These are phyloP conservation scores for Wiebesia pumilae DNA, from an alignment of 1,140 invertebrate genomes.

Conservation along the genomic window DNA sequence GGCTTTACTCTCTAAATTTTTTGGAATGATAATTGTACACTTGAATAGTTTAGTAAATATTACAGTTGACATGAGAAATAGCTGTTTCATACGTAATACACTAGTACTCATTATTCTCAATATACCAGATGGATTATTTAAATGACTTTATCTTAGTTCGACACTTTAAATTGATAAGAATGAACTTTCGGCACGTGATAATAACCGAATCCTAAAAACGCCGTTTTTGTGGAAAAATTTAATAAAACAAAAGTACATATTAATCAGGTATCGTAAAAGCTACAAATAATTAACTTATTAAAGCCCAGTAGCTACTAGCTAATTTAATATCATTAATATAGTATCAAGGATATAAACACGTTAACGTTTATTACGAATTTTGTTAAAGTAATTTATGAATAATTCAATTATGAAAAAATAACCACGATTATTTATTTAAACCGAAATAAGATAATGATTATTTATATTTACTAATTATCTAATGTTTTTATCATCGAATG, in stretches of 20 bases:
- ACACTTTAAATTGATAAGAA: neutral
- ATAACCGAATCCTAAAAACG: neutral
- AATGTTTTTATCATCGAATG: neutral
- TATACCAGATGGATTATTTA: neutral
- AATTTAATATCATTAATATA: too few relatives aligned
- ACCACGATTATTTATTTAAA: neutral
- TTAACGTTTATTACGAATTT: neutral
- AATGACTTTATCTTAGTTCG: neutral
- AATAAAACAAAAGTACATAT: neutral
- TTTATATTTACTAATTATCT: neutral
- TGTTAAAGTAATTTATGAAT: neutral
- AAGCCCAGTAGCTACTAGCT: too few relatives aligned
- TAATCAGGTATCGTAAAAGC: neutral
- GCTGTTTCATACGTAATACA: neutral
- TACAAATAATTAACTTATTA: too few relatives aligned
- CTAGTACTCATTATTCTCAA: neutral
- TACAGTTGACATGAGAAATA: neutral
- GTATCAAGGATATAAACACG: neutral
- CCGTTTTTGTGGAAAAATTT: conserved; percentile 7
- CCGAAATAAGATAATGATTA: neutral
- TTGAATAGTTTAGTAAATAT: neutral
- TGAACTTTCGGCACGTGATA: neutral
- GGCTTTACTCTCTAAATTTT: conserved; percentile 23
- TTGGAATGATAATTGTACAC: conserved; percentile 7
- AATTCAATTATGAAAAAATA: neutral